phyloP scores from a whole-genome alignment of 2,888 invertebrate species.

The Liopterus haemorrhoidalis region DNA sequence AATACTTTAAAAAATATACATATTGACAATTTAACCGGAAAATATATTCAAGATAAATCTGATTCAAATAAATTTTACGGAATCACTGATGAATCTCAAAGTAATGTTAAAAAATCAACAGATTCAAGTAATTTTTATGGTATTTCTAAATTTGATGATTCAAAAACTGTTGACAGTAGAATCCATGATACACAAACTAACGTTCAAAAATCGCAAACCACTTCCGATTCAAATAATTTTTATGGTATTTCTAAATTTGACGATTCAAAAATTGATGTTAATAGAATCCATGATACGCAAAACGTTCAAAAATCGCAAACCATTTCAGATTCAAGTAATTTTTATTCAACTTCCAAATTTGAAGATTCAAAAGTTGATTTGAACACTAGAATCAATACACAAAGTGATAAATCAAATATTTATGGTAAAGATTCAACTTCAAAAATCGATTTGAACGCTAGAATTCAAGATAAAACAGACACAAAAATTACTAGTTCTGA shows the following conservation, averaged over 20 bases:
- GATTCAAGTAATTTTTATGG: constrained; percentile 3
- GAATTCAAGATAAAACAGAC: too few species aligned
- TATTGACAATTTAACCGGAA: background rate
- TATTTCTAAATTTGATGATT: constrained; percentile 23
- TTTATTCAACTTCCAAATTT: too few species aligned
- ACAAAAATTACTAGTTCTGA: too few species aligned
- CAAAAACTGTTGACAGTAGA: constrained; percentile 2
- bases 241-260: background rate
- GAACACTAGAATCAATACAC: too few species aligned
- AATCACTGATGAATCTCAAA: too few species aligned
- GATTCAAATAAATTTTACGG: constrained; percentile 8
- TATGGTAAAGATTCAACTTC: too few species aligned
- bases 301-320: too few species aligned
- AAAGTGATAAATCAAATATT: too few species aligned
- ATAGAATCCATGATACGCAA: constrained; percentile 6
- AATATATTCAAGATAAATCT: constrained; percentile 20
- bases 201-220: background rate
- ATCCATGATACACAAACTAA: background rate
- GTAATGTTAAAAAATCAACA: background rate
- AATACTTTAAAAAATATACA: background rate
- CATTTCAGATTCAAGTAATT: too few species aligned
- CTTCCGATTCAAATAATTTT: background rate
- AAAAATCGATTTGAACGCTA: too few species aligned
- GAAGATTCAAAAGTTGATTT: too few species aligned
- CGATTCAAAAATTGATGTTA: background rate